Evolutionary conservation across 2,113 vertebrate genomes (phyloP), one percentile per base, ranked within the genome.

Genomic region (Mobula hypostoma): DNA sequence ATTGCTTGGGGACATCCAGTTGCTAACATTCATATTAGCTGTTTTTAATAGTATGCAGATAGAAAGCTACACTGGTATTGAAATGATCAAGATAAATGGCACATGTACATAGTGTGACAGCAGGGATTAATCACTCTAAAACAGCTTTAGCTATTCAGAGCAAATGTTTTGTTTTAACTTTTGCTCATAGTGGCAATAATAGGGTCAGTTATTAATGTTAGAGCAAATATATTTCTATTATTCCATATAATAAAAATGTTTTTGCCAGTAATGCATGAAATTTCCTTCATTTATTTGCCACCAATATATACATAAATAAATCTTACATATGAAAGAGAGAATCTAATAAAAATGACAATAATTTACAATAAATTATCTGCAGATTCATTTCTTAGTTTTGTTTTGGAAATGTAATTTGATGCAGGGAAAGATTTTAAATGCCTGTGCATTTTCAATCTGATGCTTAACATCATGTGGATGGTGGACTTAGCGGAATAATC

Each of bases 151-250:
- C 68, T 93, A 11, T 93, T 93, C 68, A 74, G 63, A 93, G 15
- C 66, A 93, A 74, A 36, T 74, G 36, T 74, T 68, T 93, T 74
- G 27, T 74, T 56, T 93, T 93, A 93, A 7, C 91, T 74, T 93
- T 93, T 93, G 91, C 70, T 93, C 70, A 76, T 12, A 56, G 36
- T 36, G 70, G 19, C 91, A 93, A 70, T 72, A 74, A 93, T 76
- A 70, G 91, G 91, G 91, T 93, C 70, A 93, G 72, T 93, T 74
- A 93, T 74, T 48, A 74, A 93, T 48, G 21, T 93, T 74, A 9
- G 36, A 74, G 91, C 36, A 48, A 72, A 93, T 14, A 72, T 74
- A 72, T 76, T 40, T 93, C 70, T 27, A 72, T 74, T 40, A 90
- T 32, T 32, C 85, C 85, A 90, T 12, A 68, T 19, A 66, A 90